phyloP scores from a whole-genome alignment of 2,888 invertebrate species.

The Sinhomidia bicolor region DNA sequence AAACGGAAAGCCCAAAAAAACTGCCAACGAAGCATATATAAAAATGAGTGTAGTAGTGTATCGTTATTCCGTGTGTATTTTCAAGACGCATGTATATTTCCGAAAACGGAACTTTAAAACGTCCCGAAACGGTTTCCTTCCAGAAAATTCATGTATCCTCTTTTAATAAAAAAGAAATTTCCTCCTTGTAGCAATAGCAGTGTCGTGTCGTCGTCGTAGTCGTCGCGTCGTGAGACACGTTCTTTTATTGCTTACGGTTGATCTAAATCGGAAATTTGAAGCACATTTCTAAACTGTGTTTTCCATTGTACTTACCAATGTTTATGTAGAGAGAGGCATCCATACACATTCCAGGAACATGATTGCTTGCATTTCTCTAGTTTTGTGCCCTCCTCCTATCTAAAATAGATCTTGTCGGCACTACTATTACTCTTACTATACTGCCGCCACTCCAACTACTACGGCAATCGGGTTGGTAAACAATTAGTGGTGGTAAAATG shows the following conservation, averaged over 20 bases:
- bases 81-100: too few species aligned
- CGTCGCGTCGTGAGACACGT: too few species aligned
- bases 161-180: too few species aligned
- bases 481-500: conserved; percentile 66
- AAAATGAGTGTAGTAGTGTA: too few species aligned
- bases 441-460: too few species aligned
- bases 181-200: not conserved
- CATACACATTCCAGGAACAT: not conserved
- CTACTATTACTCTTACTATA: not conserved
- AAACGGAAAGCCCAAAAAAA: not conserved
- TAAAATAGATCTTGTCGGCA: conserved; percentile 46
- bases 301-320: not conserved
- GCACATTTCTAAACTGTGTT: not conserved
- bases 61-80: not conserved
- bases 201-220: too few species aligned
- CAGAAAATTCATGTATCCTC: not conserved
- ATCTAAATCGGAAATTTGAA: not conserved
- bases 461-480: conserved; percentile 33
- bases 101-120: not conserved
- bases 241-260: not conserved
- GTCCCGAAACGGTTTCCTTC: not conserved
- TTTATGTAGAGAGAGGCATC: not conserved
- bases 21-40: not conserved
- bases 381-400: not conserved
- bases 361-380: not conserved